These are phyloP conservation scores for Spheniscus humboldti DNA, from an alignment of 2,797 vertebrate genomes.

Conservation along the genomic window DNA sequence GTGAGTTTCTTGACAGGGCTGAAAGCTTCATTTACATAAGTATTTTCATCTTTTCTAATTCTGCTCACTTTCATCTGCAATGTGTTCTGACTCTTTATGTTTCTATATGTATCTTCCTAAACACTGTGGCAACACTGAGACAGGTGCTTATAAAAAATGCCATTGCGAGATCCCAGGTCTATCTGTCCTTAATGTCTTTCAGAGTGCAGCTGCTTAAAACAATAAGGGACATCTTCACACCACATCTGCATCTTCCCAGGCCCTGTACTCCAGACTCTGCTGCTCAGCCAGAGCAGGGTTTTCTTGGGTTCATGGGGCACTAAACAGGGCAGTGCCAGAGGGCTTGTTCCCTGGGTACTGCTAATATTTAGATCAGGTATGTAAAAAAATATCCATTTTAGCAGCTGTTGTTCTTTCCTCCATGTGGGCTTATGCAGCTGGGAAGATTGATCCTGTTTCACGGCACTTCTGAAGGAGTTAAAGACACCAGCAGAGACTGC, in stretches of 20 bases:
- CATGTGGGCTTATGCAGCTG: not conserved
- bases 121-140: fast-evolving
- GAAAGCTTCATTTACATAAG: slow-evolving; percentile 50
- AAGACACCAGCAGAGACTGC: not conserved
- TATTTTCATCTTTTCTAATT: slow-evolving; percentile 15
- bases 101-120: not conserved
- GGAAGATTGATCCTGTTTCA: not conserved
- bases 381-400: not conserved
- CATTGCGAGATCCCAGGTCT: not conserved
- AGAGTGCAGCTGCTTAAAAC: not conserved
- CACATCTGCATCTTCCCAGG: not conserved
- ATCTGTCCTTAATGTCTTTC: not conserved
- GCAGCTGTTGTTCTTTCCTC: not conserved
- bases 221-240: not conserved
- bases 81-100: not conserved
- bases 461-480: not conserved
- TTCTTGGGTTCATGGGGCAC: not conserved
- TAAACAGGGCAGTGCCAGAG: not conserved
- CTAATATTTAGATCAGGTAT: not conserved
- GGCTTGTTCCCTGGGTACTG: not conserved
- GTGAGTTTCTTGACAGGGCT: slow-evolving; percentile 43
- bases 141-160: not conserved
- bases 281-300: not conserved
- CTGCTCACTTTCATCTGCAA: not conserved
- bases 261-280: not conserved